phyloP scores from a whole-genome alignment of 2,113 vertebrate species.

The Cololabis saira region DNA sequence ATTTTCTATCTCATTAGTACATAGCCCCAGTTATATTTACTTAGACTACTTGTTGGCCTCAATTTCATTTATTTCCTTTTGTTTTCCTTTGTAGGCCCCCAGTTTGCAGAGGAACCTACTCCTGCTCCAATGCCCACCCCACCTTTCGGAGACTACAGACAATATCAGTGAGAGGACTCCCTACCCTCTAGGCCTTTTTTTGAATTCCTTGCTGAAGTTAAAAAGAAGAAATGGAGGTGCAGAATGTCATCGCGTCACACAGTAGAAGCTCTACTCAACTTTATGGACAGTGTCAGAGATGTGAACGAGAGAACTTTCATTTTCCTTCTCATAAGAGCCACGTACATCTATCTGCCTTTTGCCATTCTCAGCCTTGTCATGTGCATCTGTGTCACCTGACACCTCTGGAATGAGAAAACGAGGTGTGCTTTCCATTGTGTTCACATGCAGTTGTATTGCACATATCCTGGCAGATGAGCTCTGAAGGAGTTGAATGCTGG shows the following conservation, averaged over 20 bases:
- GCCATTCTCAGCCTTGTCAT: slow-evolving; percentile 60
- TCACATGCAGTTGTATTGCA: slow-evolving; percentile 15
- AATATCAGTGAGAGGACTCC: slow-evolving; percentile 87
- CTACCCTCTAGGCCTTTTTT: slow-evolving; percentile 61
- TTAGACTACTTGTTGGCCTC: neutral
- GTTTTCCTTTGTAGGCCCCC: slow-evolving; percentile 81
- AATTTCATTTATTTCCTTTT: neutral
- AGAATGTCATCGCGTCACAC: slow-evolving; percentile 38
- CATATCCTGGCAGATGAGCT: slow-evolving; percentile 11
- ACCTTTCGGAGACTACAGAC: slow-evolving; percentile 89
- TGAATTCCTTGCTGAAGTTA: slow-evolving; percentile 76
- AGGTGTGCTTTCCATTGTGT: slow-evolving; percentile 31
- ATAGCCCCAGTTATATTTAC: too few relatives aligned
- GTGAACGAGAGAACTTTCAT: slow-evolving; percentile 47
- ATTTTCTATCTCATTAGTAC: too few relatives aligned
- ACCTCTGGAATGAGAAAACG: slow-evolving; percentile 6
- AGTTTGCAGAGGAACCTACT: slow-evolving; percentile 87
- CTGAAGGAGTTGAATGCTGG: slow-evolving; percentile 27
- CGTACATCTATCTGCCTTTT: slow-evolving; percentile 60
- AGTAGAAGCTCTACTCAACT: slow-evolving; percentile 30
- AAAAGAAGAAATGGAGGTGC: slow-evolving; percentile 48
- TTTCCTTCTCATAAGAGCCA: slow-evolving; percentile 48
- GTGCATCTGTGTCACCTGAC: slow-evolving; percentile 44
- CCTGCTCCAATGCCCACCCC: slow-evolving; percentile 81
- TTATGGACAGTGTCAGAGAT: slow-evolving; percentile 51